A percentile compares a stretch with the other conserved stretches of the same genome.
These are phyloP conservation scores for Melanerpes formicivorus DNA, from an alignment of 2,113 vertebrate species.

Conservation along the genomic window DNA sequence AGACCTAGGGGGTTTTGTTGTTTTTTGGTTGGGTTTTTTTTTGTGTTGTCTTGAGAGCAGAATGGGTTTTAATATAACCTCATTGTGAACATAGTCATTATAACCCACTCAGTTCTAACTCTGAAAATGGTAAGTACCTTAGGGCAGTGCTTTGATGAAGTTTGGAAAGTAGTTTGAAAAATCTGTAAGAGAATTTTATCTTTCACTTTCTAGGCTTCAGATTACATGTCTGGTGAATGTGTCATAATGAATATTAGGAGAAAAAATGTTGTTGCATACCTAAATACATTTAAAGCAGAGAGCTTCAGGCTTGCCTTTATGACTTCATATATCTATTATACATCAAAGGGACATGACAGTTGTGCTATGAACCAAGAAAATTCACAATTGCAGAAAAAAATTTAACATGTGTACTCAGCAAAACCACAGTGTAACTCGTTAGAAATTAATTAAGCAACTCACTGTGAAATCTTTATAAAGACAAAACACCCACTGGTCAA, in stretches of 20 bases:
- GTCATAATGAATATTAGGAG: constrained; percentile 23
- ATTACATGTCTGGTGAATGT: not conserved
- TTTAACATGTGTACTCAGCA: not conserved
- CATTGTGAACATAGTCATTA: constrained; percentile 12
- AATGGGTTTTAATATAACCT: constrained; percentile 10
- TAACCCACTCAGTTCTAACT: not conserved
- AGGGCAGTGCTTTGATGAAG: constrained; percentile 54
- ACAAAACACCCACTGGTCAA: not conserved
- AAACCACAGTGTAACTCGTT: not conserved
- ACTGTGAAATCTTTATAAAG: not conserved
- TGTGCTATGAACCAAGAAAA: constrained; percentile 20
- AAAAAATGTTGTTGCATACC: constrained; percentile 24
- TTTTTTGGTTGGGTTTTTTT: not conserved
- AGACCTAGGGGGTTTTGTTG: not conserved
- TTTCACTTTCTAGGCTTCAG: constrained; percentile 1
- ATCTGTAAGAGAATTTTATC: constrained; percentile 13
- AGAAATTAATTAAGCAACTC: constrained; percentile 44
- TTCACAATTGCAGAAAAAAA: constrained; percentile 16
- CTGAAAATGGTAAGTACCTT: constrained; percentile 26
- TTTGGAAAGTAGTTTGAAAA: constrained; percentile 34
- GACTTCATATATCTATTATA: constrained; percentile 44
- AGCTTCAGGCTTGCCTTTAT: constrained; percentile 26
- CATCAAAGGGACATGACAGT: constrained; percentile 35
- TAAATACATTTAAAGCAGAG: constrained; percentile 38
- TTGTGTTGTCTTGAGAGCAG: not conserved